These are phyloP conservation scores for Drosophila anomalipes DNA, from an alignment of 2,888 invertebrate genomes.

Conservation along the genomic window DNA sequence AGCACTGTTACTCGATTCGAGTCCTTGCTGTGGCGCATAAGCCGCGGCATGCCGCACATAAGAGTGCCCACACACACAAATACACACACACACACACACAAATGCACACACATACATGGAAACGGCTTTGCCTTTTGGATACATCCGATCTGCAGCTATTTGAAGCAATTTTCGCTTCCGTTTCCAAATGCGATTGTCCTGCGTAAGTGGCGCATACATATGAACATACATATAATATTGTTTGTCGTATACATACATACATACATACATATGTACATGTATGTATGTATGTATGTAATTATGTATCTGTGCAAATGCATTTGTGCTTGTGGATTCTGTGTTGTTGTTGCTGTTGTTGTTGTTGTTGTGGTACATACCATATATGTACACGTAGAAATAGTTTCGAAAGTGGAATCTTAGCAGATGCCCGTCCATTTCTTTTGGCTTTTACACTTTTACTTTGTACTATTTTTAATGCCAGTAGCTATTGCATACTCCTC, in stretches of 20 bases:
- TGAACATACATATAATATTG: not conserved
- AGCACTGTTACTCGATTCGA: not conserved
- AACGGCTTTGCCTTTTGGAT: constrained; percentile 50
- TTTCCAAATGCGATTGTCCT: constrained; percentile 65
- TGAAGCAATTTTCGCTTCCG: constrained; percentile 68
- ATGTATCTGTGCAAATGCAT: not conserved
- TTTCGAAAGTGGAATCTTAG: constrained; percentile 20
- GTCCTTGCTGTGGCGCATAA: constrained; percentile 2
- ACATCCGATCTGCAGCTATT: constrained; percentile 63
- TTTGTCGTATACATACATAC: not conserved
- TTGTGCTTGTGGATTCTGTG: constrained; percentile 1
- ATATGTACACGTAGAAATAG: constrained; percentile 9
- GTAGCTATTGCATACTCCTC: constrained; percentile 31
- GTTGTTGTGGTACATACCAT: constrained; percentile 8
- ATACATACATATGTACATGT: not conserved
- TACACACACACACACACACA: not conserved
- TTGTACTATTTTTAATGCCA: constrained; percentile 10
- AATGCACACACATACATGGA: not conserved
- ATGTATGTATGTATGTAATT: not conserved
- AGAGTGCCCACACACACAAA: not conserved
- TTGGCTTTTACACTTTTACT: constrained; percentile 16
- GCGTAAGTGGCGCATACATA: constrained; percentile 41
- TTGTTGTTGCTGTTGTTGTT: constrained; percentile 12
- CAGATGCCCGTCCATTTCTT: constrained; percentile 30
- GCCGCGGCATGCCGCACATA: constrained; percentile 12